These are phyloP conservation scores for Drusus annulatus DNA, from an alignment of 1,140 invertebrate genomes.

Conservation along the genomic window DNA sequence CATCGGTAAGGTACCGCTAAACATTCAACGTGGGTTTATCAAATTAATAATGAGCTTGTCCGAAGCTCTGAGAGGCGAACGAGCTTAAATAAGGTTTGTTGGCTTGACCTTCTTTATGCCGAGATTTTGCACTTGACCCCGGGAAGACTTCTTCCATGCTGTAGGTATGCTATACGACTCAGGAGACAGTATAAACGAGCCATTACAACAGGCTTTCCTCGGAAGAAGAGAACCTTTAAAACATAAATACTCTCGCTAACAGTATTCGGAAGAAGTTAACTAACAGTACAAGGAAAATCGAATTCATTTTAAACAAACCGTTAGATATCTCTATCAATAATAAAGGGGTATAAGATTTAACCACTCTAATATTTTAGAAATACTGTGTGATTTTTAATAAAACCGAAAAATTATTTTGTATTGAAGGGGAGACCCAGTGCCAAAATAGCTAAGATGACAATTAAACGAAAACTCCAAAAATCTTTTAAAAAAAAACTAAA, in stretches of 20 bases:
- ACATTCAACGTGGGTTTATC: neutral
- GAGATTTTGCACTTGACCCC: constrained; percentile 2
- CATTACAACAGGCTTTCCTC: neutral
- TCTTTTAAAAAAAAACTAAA: too few relatives aligned
- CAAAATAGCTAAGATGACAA: too few relatives aligned
- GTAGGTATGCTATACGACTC: neutral
- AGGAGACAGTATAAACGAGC: neutral
- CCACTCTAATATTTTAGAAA: too few relatives aligned
- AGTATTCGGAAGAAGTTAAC: neutral
- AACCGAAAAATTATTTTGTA: too few relatives aligned
- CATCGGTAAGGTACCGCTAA: too few relatives aligned
- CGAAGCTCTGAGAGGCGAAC: neutral
- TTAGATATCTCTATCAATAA: too few relatives aligned
- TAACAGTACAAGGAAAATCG: too few relatives aligned
- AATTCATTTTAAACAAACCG: neutral
- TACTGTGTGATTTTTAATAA: too few relatives aligned
- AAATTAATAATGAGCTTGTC: constrained; percentile 24
- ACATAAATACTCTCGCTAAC: neutral
- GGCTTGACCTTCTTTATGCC: constrained; percentile 15
- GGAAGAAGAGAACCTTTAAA: neutral
- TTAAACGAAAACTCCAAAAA: too few relatives aligned
- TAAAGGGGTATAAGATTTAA: too few relatives aligned
- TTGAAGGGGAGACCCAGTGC: too few relatives aligned
- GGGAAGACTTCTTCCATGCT: neutral
- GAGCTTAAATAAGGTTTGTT: constrained; percentile 30